Percentiles rank a stretch among this genome's conserved stretches.
These are phyloP conservation scores for Bombus waltoni DNA, from an alignment of 1,140 invertebrate species.

Conservation along the genomic window DNA sequence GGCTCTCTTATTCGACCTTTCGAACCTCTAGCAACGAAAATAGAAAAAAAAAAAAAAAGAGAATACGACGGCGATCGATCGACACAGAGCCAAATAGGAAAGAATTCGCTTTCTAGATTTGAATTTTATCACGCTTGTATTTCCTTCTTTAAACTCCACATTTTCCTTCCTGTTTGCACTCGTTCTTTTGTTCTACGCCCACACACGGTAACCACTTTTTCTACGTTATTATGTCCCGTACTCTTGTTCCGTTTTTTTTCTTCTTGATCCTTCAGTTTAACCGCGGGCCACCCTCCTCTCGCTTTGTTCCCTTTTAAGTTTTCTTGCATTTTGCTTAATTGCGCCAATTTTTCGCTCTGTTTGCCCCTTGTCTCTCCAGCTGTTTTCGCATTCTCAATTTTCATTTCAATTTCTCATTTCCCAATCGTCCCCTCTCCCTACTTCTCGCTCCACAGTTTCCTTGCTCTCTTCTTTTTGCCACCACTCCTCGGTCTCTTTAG, in stretches of 20 bases:
- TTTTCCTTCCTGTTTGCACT: not conserved
- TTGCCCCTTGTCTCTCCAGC: conserved; percentile 6
- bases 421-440: not conserved
- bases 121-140: not conserved
- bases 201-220: not conserved
- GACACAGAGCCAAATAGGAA: not conserved
- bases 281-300: not conserved
- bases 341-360: conserved; percentile 27
- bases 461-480: not conserved
- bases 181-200: not conserved
- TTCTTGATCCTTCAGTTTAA: not conserved
- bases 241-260: conserved; percentile 4
- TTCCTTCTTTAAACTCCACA: not conserved
- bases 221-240: conserved; percentile 3
- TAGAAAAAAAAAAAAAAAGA: not conserved
- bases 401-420: conserved; percentile 14
- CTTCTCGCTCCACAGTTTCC: not conserved
- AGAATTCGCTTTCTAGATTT: not conserved
- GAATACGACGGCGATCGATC: not conserved
- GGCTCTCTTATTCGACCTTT: too few relatives aligned
- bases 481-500: not conserved
- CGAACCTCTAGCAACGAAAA: not conserved
- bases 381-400: conserved; percentile 9
- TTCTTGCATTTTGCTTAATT: conserved; percentile 16
- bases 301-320: not conserved